phyloP scores from a whole-genome alignment of 2,113 vertebrate species.

The Zosterops hypoxanthus region DNA sequence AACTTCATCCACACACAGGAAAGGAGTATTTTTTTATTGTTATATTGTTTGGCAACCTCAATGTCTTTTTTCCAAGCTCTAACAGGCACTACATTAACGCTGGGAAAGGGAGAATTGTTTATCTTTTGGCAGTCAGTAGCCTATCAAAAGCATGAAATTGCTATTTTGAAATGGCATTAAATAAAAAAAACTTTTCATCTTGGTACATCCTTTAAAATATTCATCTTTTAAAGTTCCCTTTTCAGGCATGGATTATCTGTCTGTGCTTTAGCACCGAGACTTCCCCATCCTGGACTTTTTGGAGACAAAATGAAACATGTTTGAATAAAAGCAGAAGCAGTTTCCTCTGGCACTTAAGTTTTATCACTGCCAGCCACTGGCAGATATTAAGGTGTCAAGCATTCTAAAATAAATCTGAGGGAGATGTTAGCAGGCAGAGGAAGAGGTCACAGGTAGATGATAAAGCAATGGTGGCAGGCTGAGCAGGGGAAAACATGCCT shows the following conservation, averaged over 20 bases:
- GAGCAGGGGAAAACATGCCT: neutral
- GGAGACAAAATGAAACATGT: neutral
- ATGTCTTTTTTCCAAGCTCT: neutral
- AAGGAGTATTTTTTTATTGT: neutral
- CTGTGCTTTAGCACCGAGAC: neutral
- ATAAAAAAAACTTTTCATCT: neutral
- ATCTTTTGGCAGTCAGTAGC: neutral
- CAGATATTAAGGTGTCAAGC: neutral
- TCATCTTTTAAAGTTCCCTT: neutral
- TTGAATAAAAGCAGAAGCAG: neutral
- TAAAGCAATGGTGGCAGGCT: neutral
- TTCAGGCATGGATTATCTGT: neutral
- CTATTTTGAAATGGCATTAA: neutral
- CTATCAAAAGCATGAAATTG: conserved; percentile 25
- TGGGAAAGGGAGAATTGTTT: neutral
- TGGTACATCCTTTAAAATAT: neutral
- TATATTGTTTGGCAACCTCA: neutral
- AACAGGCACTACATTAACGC: neutral
- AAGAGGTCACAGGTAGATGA: neutral
- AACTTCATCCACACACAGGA: neutral
- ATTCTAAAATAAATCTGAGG: neutral
- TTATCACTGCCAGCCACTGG: neutral
- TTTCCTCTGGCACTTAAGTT: neutral
- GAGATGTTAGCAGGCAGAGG: neutral
- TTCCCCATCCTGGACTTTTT: neutral